phyloP scores from a whole-genome alignment of 2,113 vertebrate genomes.

The Chloropsis cyanopogon region DNA sequence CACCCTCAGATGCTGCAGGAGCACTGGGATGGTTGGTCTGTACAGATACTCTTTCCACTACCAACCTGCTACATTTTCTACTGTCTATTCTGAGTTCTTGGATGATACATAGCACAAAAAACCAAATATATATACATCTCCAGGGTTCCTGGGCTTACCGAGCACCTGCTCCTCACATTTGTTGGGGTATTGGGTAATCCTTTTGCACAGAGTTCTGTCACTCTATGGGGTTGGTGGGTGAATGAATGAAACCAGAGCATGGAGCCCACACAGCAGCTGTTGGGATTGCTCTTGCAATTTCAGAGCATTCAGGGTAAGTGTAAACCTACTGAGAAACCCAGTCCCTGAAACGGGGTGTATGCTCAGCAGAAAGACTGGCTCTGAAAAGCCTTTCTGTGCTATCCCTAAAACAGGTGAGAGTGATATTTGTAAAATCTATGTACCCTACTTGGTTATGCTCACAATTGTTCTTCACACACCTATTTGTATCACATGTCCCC shows the following conservation, averaged over 20 bases:
- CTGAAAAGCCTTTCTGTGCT: neutral
- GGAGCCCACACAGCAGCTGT: neutral
- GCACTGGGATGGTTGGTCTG: neutral
- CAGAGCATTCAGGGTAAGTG: neutral
- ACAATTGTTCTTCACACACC: neutral
- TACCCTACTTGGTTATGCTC: neutral
- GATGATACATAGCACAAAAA: neutral
- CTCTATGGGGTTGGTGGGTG: neutral
- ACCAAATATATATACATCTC: neutral
- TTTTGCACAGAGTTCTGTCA: neutral
- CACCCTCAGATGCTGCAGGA: rapidly evolving
- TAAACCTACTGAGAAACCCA: neutral
- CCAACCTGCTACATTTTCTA: neutral
- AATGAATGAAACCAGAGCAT: neutral
- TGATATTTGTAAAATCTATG: neutral
- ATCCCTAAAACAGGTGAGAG: neutral
- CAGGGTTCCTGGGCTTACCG: neutral
- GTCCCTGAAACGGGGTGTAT: neutral
- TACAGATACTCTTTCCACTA: neutral
- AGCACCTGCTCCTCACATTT: neutral
- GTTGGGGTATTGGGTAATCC: neutral
- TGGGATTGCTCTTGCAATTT: neutral
- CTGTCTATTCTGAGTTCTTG: neutral
- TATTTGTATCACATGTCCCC: neutral
- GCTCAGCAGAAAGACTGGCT: neutral